Conservation (phyloP, 2,888 invertebrate species). For the Callosobruchus maculatus region DNA sequence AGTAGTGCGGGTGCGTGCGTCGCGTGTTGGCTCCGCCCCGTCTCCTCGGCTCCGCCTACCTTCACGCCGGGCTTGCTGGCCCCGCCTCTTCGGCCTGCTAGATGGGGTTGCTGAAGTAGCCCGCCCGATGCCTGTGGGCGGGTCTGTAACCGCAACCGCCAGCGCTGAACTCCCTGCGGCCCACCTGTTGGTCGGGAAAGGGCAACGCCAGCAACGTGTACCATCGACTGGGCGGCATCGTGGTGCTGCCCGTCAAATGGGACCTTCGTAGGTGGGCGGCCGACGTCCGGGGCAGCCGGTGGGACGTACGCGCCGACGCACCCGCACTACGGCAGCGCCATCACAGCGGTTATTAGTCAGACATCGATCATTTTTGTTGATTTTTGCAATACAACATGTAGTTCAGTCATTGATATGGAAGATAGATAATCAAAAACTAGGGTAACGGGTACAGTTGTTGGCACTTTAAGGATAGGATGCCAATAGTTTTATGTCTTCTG, state of each 20-base stretch:
- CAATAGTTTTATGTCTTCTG: too few relatives aligned
- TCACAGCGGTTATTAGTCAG: not conserved
- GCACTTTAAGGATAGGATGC: too few relatives aligned
- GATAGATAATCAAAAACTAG: too few relatives aligned
- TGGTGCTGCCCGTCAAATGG: constrained; percentile 50
- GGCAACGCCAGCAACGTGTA: constrained; percentile 88
- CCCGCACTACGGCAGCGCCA: not conserved
- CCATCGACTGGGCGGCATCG: constrained; percentile 76
- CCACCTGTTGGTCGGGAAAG: constrained; percentile 90
- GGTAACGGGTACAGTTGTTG: too few relatives aligned
- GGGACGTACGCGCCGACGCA: not conserved
- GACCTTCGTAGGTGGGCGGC: constrained; percentile 50
- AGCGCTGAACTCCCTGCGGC: constrained; percentile 77
- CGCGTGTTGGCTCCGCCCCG: constrained; percentile 19
- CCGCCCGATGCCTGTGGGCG: constrained; percentile 72
- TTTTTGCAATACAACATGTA: too few relatives aligned
- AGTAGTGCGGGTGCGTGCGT: constrained; percentile 32
- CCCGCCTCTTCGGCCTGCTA: constrained; percentile 47
- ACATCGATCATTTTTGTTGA: too few relatives aligned
- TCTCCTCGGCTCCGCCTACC: constrained; percentile 1
- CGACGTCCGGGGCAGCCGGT: constrained; percentile 37
- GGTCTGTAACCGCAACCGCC: constrained; percentile 36
- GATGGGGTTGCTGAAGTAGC: constrained; percentile 84
- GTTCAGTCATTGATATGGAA: too few relatives aligned
- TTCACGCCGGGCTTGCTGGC: not conserved